Base-by-base conservation (phyloP, 2,888 invertebrate genomes). In the Strigamia crassipes region DNA sequence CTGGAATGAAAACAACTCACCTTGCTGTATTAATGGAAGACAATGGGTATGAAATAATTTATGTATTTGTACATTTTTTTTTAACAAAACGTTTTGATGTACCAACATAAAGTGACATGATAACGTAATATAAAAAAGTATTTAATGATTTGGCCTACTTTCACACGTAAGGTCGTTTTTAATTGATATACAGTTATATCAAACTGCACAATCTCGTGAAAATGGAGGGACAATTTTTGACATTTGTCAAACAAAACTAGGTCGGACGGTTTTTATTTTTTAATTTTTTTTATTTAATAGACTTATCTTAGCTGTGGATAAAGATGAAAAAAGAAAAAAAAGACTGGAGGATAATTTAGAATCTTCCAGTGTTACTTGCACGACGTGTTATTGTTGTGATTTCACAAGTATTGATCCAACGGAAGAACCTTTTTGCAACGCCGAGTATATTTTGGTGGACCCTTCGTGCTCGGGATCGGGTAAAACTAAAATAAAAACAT, bases 401-500 rank as follows among this genome's bases (percentile, higher is more conserved):
- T 92, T 94, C 13, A 89, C 96, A 66, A 90, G 90, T 38, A 89
- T 95, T 31, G 90, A 91, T 85, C 89, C 89, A 13, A 88, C 89
- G 0, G 90, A 92, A 21, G 83, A 85, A 13, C 84, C 85, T 51
- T 91, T 90, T 85, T 90, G 91, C 38, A 90, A 92, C 84, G 94
- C 97, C 0, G 93, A 96, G 87, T 96, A 95, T 86, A 93, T 97
- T 85, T 89, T 99, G n/a, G 92, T 99, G 0, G 99, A 99, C 89
- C 98, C 99, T 0, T 95, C 96, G 82, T 99, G 99, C 88, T 95
- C 96, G 31, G 98, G 99, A 66, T 95, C 96, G 87, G 98, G 96
- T 92, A 90, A 89, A 84, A 77, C 3, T 10, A 13, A 73, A 73
- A 73, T n/a, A 21, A n/a, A n/a, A n/a, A n/a, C n/a, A 9, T 61